These are phyloP conservation scores for Characodon lateralis DNA, from an alignment of 2,797 vertebrate genomes.

Conservation along the genomic window DNA sequence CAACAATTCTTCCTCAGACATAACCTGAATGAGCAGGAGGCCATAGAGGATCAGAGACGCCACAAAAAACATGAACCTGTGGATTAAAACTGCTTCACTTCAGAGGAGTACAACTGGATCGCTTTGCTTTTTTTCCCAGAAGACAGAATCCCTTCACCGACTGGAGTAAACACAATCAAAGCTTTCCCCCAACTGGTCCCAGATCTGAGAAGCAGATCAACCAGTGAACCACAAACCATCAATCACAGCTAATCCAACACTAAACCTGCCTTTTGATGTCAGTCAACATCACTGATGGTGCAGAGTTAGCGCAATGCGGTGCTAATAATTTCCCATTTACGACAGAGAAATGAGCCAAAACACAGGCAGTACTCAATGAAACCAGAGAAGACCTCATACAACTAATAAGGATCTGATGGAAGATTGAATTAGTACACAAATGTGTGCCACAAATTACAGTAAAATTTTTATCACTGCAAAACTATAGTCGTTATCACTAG, in stretches of 20 bases:
- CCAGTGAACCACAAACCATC: slow-evolving; percentile 66
- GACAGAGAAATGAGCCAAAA: slow-evolving; percentile 30
- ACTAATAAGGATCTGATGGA: slow-evolving; percentile 4
- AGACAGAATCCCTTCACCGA: slow-evolving; percentile 41
- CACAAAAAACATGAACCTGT: slow-evolving; percentile 51
- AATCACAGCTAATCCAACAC: slow-evolving; percentile 69
- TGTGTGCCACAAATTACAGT: background rate
- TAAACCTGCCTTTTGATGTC: slow-evolving; percentile 68
- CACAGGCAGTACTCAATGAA: background rate
- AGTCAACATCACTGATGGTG: slow-evolving; percentile 51
- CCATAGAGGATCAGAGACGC: slow-evolving; percentile 19
- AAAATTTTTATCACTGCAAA: slow-evolving; percentile 27
- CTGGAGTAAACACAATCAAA: slow-evolving; percentile 69
- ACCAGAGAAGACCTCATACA: slow-evolving; percentile 16
- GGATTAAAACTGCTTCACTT: slow-evolving; percentile 49
- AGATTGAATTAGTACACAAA: slow-evolving; percentile 14
- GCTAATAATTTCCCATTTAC: slow-evolving; percentile 39
- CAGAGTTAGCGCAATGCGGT: slow-evolving; percentile 13
- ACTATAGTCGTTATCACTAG: slow-evolving; percentile 18
- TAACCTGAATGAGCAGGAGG: slow-evolving; percentile 16
- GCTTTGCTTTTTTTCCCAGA: slow-evolving; percentile 54
- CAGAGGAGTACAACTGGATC: slow-evolving; percentile 54
- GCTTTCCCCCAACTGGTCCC: slow-evolving; percentile 45
- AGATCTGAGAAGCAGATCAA: slow-evolving; percentile 64
- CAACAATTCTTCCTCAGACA: slow-evolving; percentile 8